phyloP scores from a whole-genome alignment of 2,797 vertebrate genomes.

The Tragopan temminckii region DNA sequence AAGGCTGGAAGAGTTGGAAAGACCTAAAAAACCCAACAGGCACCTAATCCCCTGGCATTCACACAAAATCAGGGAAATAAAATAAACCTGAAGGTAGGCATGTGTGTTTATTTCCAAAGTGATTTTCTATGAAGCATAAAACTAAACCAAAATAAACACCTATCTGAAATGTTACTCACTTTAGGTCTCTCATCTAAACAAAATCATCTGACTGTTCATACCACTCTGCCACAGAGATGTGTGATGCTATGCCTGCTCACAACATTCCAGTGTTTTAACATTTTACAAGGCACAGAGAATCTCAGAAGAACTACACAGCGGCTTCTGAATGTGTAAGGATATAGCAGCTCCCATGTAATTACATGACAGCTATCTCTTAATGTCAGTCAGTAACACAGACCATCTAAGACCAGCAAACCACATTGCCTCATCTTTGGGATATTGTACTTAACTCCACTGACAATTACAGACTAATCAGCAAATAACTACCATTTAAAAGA shows the following conservation, averaged over 20 bases:
- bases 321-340: neutral
- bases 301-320: neutral
- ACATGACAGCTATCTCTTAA: neutral
- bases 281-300: conserved; percentile 54
- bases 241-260: neutral
- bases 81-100: conserved; percentile 8
- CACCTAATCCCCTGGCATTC: conserved; percentile 28
- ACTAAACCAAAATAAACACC: conserved; percentile 28
- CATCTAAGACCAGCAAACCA: conserved; percentile 13
- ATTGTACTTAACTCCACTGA: neutral
- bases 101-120: conserved; percentile 1
- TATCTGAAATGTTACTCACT: neutral
- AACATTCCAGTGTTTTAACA: neutral
- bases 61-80: neutral
- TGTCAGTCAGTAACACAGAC: neutral
- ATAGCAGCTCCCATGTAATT: neutral
- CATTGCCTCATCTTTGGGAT: conserved; percentile 11
- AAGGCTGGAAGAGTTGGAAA: conserved; percentile 50
- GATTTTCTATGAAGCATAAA: neutral
- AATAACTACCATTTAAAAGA: neutral
- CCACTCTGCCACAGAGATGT: neutral
- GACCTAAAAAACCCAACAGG: conserved; percentile 46
- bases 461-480: conserved; percentile 4
- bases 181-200: neutral
- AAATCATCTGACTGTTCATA: neutral